Evolutionary conservation across 2,113 vertebrate species (phyloP), one percentile per base, ranked within the genome.

Genomic region (Neomonachus schauinslandi): DNA sequence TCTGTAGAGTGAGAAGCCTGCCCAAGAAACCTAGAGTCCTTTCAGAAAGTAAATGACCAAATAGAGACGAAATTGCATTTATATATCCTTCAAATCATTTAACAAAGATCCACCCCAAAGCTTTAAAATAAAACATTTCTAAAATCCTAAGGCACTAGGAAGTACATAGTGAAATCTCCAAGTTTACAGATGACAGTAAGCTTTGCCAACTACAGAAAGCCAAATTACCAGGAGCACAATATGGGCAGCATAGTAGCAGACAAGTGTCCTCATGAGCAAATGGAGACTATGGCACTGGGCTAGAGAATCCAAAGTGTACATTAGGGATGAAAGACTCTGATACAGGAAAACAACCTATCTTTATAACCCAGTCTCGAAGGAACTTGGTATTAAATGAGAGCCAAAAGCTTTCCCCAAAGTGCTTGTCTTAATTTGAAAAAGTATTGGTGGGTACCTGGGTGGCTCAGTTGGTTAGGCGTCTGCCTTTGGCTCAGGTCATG

Each of bases 121-220:
- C 71, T 91, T 91, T 71, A 82, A 96, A 92, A 69, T 31, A 42
- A 63, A 92, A 90, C 26, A 21, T n/a, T 80, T 91, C 9, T 49
- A 42, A 65, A 92, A 86, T 72, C 28, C 72, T 57, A 71, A 89
- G 85, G 46, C 19, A 92, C 33, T 69, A 59, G 69, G 57, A 82
- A 93, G 88, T 81, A 81, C 76, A 39, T 42, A 69, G 19, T 85
- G 53, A 88, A 53, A 85, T 67, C 59, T 95, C 19, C 36, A 88
- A 10, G 65, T 79, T 84, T 80, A 46, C 80, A 94, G 89, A 72
- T 72, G 81, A 59, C 79, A 57, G n/a, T 79, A 39, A 88, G 89
- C 76, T 26, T 77, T 94, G 93, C 91, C 93, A 97, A 94, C 19
- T 18, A 14, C 31, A 65, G 81, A 96, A 95, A 97, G 84, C 81